Evolutionary conservation across 2,113 vertebrate species (phyloP).

Genomic region (Micronycteris hirsuta): DNA sequence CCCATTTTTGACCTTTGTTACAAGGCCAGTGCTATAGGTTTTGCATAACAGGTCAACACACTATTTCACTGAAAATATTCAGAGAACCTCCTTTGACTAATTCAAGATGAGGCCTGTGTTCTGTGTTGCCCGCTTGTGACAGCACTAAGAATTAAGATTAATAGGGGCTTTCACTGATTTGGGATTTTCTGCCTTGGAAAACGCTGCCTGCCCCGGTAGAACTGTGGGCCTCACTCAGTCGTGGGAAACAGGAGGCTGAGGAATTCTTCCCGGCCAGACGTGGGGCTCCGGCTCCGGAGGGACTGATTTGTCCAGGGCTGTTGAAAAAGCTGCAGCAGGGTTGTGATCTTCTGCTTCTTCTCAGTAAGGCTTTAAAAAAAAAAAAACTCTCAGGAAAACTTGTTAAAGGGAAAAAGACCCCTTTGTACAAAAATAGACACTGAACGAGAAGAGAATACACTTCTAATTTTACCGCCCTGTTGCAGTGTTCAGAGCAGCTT

Average conservation of each 20-base stretch:
- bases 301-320: background rate
- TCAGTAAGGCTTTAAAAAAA: background rate
- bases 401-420: background rate
- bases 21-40: background rate
- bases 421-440: background rate
- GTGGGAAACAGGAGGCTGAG: constrained; percentile 18
- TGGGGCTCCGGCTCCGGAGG: background rate
- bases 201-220: background rate
- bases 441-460: background rate
- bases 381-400: background rate
- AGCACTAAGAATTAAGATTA: background rate
- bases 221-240: background rate
- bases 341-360: background rate
- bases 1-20: constrained; percentile 27
- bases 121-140: background rate
- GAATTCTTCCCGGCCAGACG: background rate
- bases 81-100: background rate
- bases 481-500: background rate
- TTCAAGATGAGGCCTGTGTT: background rate
- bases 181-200: background rate
- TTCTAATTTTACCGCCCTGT: background rate
- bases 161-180: background rate
- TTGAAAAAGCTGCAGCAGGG: background rate
- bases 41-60: background rate
- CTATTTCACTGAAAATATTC: background rate